Percentiles rank a stretch among this genome's conserved stretches.
Conservation (phyloP, 1,140 invertebrate species). For the Leguminivora glycinivorella region DNA sequence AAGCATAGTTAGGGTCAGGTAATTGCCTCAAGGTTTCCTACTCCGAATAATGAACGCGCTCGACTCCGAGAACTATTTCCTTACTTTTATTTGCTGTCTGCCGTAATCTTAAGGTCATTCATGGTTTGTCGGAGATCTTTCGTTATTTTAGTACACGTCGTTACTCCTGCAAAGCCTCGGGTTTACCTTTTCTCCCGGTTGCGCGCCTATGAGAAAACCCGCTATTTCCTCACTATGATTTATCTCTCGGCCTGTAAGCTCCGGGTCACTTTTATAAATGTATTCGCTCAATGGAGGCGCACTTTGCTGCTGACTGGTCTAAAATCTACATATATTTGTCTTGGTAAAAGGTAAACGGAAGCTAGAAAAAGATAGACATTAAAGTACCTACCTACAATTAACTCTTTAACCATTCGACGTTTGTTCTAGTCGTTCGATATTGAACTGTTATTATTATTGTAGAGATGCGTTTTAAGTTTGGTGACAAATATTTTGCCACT, state of each 20-base stretch:
- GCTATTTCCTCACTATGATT: conserved; percentile 75
- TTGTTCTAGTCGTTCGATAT: too few species aligned
- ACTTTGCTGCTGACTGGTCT: conserved; percentile 2
- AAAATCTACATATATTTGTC: not conserved
- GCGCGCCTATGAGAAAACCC: conserved; percentile 54
- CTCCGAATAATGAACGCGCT: not conserved
- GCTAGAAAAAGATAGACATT: too few species aligned
- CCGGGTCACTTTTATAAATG: conserved; percentile 76
- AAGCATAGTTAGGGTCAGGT: not conserved
- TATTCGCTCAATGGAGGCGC: conserved; percentile 45
- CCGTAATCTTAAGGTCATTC: conserved; percentile 2
- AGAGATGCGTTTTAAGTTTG: too few species aligned
- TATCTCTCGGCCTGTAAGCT: conserved; percentile 66
- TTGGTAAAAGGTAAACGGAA: too few species aligned
- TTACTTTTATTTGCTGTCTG: conserved; percentile 5
- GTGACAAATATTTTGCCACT: too few species aligned
- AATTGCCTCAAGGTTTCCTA: not conserved
- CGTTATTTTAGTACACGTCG: conserved; percentile 22
- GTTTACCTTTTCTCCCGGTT: conserved; percentile 64
- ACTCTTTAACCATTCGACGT: too few species aligned
- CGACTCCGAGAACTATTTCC: conserved; percentile 5
- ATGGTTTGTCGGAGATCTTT: conserved; percentile 11
- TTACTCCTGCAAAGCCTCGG: conserved; percentile 29
- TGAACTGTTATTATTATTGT: too few species aligned
- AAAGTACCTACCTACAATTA: too few species aligned